Conservation (phyloP, 1,140 invertebrate species). For the Hylaeus anthracinus region DNA sequence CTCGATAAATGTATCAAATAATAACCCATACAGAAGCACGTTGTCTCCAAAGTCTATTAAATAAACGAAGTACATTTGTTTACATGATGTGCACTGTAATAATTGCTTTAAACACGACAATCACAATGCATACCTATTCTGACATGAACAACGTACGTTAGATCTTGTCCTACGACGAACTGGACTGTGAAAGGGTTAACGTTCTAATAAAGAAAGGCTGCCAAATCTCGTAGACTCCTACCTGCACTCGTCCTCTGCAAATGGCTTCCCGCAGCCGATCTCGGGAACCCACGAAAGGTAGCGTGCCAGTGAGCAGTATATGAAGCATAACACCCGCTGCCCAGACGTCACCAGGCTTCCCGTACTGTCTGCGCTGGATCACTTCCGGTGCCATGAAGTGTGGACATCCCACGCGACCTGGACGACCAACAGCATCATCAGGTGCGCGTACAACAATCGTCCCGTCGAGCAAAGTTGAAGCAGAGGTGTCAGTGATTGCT, state of each 20-base stretch:
- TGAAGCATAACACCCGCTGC: conserved; percentile 97
- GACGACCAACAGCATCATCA: conserved; percentile 57
- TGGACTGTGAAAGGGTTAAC: too few species aligned
- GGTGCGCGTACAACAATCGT: conserved; percentile 17
- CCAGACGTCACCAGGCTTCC: conserved; percentile 98
- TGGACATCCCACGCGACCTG: conserved; percentile 95
- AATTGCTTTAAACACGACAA: too few species aligned
- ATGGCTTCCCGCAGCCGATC: conserved; percentile 95
- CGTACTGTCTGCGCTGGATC: conserved; percentile 93
- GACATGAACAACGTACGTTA: too few species aligned
- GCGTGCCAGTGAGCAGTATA: conserved; percentile 94
- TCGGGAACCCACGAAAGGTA: conserved; percentile 97
- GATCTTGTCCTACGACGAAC: too few species aligned
- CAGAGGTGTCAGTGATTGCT: conserved; percentile 52
- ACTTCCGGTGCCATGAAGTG: conserved; percentile 99
- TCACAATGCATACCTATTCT: too few species aligned
- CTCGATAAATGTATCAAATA: too few species aligned
- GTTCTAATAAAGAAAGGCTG: neutral
- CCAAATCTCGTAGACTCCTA: conserved; percentile 77
- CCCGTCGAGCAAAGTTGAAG: conserved; percentile 48
- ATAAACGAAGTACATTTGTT: too few species aligned
- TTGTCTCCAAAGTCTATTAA: too few species aligned
- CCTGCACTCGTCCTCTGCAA: conserved; percentile 91
- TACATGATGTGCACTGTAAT: too few species aligned
- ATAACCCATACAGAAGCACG: too few species aligned